Base-by-base conservation (phyloP, 2,797 vertebrate species). In the Parambassis ranga region DNA sequence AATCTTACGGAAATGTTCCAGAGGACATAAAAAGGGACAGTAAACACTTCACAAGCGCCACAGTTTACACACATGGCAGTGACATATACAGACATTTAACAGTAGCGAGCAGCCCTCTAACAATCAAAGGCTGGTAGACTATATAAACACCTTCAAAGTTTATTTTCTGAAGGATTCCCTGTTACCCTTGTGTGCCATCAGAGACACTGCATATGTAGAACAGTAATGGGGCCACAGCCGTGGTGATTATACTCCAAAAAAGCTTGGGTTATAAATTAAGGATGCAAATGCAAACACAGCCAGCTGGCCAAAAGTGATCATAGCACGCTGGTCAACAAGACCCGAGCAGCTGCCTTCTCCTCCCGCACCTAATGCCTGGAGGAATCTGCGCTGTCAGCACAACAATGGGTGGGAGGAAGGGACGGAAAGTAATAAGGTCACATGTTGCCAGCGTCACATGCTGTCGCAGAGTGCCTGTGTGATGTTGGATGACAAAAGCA, bases 221-320 rank as follows among this genome's bases (percentile, higher is more conserved):
- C 9, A 23, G n/a, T 48, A 61, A 67, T 18, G 31, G 48, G 32
- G 60, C 41, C 41, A 42, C 56, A 46, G 61, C 32, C 10, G 35
- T 4, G 4, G 46, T 33, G 43, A 67, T 71, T 64, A 68, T 71
- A 33, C 28, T 9, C 16, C 0, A 3, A 52, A 67, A 75, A 78
- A 51, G 38, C 42, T 22, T 72, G 49, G 14, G 27, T 68, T 60
- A 65, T 79, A 42, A 86, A 87, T 84, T 75, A 83, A 61, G 62
- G 33, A 83, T 75, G 85, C 72, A 80, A 79, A 86, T 71, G 46
- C 47, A 69, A 81, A 81, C 65, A 50, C 1, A 14, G 65, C 75
- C 82, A 87, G 80, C 84, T 87, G 86, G 81, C 60, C 64, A 26
- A 35, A 49, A 74, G 50, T 50, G 49, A 84, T 82, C 79, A 59